Evolutionary conservation across 2,888 invertebrate species (phyloP), one percentile per base, ranked within the genome.

Genomic region (Toxonevra muliebris): DNA sequence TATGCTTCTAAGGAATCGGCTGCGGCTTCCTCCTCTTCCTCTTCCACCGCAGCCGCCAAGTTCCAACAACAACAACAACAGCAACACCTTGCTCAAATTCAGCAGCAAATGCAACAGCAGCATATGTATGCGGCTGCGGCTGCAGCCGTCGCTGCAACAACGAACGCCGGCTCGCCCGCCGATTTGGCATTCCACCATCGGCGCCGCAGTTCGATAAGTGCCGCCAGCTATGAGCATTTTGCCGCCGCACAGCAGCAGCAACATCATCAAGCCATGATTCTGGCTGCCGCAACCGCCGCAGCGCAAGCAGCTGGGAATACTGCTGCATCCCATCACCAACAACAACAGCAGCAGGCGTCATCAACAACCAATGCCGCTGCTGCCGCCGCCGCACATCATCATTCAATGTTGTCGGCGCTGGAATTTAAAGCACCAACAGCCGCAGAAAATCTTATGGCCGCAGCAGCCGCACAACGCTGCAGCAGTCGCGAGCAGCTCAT

Each of bases 391-490:
- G 30, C 30, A 30, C 30, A 30, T 30, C 30, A 30, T 7, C 30
- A 68, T 62, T 53, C 57, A n/a, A 70, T 66, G 69, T 19, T 64
- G 8, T 12, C 70, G 65, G 60, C 77, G n/a, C 69, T 80, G 13
- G 84, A 84, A 68, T 83, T 83, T 62, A 83, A 84, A 66, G 79
- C 83, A 3, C 81, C 80, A 9, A 75, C 77, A 53, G 55, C 71
- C 41, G 76, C 77, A 13, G 79, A 82, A 70, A 76, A 77, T 75
- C 68, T 69, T n/a, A 48, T 71, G 30, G 73, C 76, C 1, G 61
- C 75, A 42, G 66, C 68, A 15, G n/a, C 69, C 1, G 60, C 72
- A 41, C 82, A 81, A 54, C 80, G 82, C 20, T 79, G 78, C 8
- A 71, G 76, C 55, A 82, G 80, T 30, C 80, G 82, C n/a, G 82